Conservation (phyloP, 2,113 vertebrate genomes). For the Budorcas taxicolor region DNA sequence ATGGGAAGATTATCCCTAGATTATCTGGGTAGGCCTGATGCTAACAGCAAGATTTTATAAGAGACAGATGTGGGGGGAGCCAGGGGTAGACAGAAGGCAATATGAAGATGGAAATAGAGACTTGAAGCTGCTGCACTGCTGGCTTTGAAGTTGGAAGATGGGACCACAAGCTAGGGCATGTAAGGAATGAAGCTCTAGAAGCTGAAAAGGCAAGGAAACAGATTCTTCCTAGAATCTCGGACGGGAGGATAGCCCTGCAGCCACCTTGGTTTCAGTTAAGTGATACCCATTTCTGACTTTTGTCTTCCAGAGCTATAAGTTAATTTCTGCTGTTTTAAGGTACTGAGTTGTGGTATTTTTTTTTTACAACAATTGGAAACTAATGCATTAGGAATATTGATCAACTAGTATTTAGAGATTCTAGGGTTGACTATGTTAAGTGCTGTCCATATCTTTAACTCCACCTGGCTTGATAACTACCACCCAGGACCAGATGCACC, state of each 20-base stretch:
- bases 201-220: neutral
- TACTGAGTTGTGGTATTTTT: neutral
- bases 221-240: neutral
- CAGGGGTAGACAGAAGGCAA: neutral
- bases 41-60: neutral
- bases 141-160: neutral
- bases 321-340: neutral
- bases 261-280: neutral
- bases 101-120: neutral
- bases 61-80: neutral
- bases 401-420: neutral
- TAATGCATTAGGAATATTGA: neutral
- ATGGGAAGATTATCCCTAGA: neutral
- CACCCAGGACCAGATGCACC: neutral
- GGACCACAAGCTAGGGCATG: neutral
- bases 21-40: neutral
- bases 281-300: neutral
- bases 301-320: neutral
- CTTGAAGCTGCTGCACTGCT: neutral
- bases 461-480: neutral
- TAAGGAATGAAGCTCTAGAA: neutral
- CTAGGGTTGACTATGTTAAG: neutral
- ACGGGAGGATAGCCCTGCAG: neutral
- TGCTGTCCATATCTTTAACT: neutral
- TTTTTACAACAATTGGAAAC: neutral